Evolutionary conservation across 2,888 invertebrate species (phyloP).

Genomic region (Lysandra coridon): DNA sequence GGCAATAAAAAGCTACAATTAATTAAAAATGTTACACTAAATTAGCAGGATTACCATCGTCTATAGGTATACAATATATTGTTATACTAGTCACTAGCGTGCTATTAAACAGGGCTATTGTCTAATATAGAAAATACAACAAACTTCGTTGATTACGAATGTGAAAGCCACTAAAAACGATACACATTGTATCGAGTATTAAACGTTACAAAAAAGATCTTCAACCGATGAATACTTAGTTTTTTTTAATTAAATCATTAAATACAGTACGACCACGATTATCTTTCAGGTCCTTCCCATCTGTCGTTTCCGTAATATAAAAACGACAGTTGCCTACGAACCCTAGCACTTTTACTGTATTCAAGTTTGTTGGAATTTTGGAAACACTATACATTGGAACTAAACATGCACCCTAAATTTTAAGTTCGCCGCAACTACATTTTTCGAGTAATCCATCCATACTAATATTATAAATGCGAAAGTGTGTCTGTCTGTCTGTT

Average conservation of each 20-base stretch:
- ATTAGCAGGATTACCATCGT: too few species aligned
- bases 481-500: too few species aligned
- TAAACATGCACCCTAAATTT: neutral
- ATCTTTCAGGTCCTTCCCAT: neutral
- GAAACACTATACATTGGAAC: too few species aligned
- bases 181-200: neutral
- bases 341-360: neutral
- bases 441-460: neutral
- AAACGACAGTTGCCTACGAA: neutral
- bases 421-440: neutral
- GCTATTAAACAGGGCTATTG: neutral
- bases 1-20: too few species aligned
- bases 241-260: too few species aligned
- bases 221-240: too few species aligned
- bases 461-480: too few species aligned
- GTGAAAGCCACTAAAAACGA: neutral
- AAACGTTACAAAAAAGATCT: neutral
- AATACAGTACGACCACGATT: neutral
- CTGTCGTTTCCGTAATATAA: neutral
- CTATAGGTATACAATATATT: neutral
- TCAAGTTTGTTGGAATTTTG: too few species aligned
- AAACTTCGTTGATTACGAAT: neutral
- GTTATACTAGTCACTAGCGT: neutral
- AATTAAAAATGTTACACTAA: too few species aligned
- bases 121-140: too few species aligned